Evolutionary conservation across 2,113 vertebrate species (phyloP).

Genomic region (Paraplagusia blochii): DNA sequence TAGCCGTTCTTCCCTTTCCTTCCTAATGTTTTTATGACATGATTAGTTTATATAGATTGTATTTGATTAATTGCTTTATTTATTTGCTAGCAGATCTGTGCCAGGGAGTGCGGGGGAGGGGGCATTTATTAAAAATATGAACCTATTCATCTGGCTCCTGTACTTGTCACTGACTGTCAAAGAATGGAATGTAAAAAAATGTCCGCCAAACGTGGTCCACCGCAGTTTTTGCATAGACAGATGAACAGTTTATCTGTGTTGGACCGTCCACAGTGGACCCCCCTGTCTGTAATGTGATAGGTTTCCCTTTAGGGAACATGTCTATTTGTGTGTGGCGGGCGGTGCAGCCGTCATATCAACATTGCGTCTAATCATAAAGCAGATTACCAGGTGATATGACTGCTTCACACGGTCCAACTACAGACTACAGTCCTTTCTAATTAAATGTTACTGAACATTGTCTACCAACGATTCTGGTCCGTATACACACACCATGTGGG

Average conservation of each 20-base stretch:
- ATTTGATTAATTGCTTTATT: constrained; percentile 82
- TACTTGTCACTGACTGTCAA: too few relatives aligned
- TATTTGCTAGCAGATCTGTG: constrained; percentile 85
- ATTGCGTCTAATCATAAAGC: constrained; percentile 38
- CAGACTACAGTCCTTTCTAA: not conserved
- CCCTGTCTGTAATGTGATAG: constrained; percentile 54
- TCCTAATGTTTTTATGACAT: constrained; percentile 51
- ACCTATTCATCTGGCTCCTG: constrained; percentile 51
- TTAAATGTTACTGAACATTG: too few relatives aligned
- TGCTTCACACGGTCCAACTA: constrained; percentile 18
- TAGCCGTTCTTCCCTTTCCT: constrained; percentile 28
- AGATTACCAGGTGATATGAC: constrained; percentile 15
- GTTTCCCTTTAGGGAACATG: constrained; percentile 43
- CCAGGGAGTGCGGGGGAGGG: constrained; percentile 65
- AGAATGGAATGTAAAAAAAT: too few relatives aligned
- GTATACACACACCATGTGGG: too few relatives aligned
- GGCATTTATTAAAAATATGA: constrained; percentile 77
- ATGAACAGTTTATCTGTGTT: constrained; percentile 70
- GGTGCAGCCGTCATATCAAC: constrained; percentile 29
- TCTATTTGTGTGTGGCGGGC: constrained; percentile 53
- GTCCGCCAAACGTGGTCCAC: constrained; percentile 55
- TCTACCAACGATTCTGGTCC: too few relatives aligned
- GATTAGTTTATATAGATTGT: constrained; percentile 79
- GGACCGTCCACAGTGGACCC: constrained; percentile 51
- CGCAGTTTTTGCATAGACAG: constrained; percentile 61